Base-by-base conservation (phyloP, 2,797 vertebrate species). In the Gallinago solitaria region DNA sequence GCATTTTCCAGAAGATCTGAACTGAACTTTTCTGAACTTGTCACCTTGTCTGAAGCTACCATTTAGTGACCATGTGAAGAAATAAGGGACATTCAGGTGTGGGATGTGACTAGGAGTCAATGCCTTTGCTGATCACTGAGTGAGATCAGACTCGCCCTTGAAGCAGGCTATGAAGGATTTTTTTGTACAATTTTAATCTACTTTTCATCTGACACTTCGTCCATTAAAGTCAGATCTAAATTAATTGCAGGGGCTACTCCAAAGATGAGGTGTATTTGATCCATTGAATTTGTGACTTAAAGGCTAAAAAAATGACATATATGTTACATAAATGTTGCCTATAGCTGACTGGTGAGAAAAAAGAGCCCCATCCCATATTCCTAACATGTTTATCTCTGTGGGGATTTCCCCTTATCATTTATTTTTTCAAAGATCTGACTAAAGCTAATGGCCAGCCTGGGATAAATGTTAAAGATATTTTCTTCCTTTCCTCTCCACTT, bases 381-480 rank as follows among this genome's bases (percentile, higher is more conserved):
- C 19, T 27, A 73, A 39, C 47, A n/a, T 70, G 63, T 71, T 82
- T 61, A 76, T 20, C 27, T 93, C 68, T 70, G 32, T 54, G 59
- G 50, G 48, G 6, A 70, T 90, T 94, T 80, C 47, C 73, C 37
- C 23, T 60, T 56, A 57, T 48, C 68, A 79, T 25, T 60, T 48
- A 48, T 68, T 91, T 94, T 97, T 90, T 75, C 70, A 85, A 53
- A 74, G 71, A 43, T 85, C 65, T 94, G 51, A 33, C 54, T 94
- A 28, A 79, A 96, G 35, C 23, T 87, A 70, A 81, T 63, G 51
- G 30, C 43, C 17, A 81, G 9, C 12, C 59, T 82, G 54, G 68
- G 83, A 87, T 77, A 90, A 90, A 87, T 83, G 45, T 90, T 73
- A 16, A 43, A 74, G 25, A 6, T 54, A 27, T 32, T 81, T 81